Conservation (phyloP, 92 coral and sea anemone species). For the Zoanthus gigantus region DNA sequence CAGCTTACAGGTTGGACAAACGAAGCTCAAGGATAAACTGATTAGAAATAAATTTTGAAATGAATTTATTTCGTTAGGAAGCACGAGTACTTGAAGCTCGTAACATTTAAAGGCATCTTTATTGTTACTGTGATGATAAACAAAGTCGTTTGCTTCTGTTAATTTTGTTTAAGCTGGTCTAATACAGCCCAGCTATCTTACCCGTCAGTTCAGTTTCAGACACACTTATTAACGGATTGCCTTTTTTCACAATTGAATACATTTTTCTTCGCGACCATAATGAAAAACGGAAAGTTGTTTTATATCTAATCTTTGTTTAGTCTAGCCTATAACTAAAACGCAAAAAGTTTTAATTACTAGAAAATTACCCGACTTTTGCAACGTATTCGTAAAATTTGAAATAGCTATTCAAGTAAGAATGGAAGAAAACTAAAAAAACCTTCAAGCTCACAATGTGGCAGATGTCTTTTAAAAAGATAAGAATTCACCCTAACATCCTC, state of each 20-base stretch:
- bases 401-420: neutral
- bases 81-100: neutral
- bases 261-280: no score
- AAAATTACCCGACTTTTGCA: no score
- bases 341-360: no score
- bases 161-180: slow-evolving; percentile 36
- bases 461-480: neutral
- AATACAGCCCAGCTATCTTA: neutral
- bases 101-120: neutral
- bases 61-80: slow-evolving; percentile 11
- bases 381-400: neutral
- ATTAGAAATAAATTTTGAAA: neutral
- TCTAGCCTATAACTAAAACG: no score
- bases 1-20: slow-evolving; percentile 5
- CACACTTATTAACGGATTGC: neutral
- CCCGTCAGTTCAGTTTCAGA: neutral
- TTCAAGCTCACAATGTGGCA: neutral
- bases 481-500: neutral
- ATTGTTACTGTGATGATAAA: slow-evolving; percentile 7
- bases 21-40: slow-evolving; percentile 5
- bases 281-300: no score
- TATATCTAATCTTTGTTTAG: no score
- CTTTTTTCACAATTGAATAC: no score
- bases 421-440: neutral
- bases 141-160: slow-evolving; percentile 25